Evolutionary conservation across 2,113 vertebrate species (phyloP), one percentile per base, ranked within the genome.

Genomic region (Dasyornis broadbenti): DNA sequence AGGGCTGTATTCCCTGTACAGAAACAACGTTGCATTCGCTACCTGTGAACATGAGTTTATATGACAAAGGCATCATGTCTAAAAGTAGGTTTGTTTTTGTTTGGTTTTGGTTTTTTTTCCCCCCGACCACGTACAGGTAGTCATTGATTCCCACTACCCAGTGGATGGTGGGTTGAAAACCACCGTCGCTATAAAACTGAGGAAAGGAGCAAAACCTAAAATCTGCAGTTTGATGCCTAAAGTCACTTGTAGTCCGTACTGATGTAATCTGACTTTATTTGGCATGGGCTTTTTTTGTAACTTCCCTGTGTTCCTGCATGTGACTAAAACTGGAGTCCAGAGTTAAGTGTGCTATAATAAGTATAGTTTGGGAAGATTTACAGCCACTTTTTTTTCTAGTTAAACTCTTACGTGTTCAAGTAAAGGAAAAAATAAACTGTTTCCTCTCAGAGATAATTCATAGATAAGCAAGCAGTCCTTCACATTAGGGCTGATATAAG

Each of bases 21-120:
- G 53, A 28, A 59, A 39, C 15, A 33, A 33, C 15, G 72, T 24
- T n/a, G 3, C 6, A 19, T 63, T 82, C 6, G 1, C n/a, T 45
- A 2, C 12, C 33, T 2, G 0, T 9, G 27, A 21, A 1, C 9
- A 0, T 10, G 23, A 39, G 5, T 0, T 69, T 30, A 3, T 9
- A 2, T 20, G 20, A 10, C 30, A 69, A 50, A 72, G 6, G 10
- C 15, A 33, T 9, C 3, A 4, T 8, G 11, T 24, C n/a, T 75
- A 52, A 63, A 37, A 75, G 24, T 0, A 4, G 28, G 3, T 5
- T n/a, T 60, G 33, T 1, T 16, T 45, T n/a, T 22, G 10, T 75
- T n/a, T 37, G 15, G 14, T 53, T 20, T 24, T 26, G 4, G 3
- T 10, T 11, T 31, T 37, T 37, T 21, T 15, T 2, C 1, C 7